phyloP scores from a whole-genome alignment of 2,888 invertebrate species.

The Drosophila nigritarsus region DNA sequence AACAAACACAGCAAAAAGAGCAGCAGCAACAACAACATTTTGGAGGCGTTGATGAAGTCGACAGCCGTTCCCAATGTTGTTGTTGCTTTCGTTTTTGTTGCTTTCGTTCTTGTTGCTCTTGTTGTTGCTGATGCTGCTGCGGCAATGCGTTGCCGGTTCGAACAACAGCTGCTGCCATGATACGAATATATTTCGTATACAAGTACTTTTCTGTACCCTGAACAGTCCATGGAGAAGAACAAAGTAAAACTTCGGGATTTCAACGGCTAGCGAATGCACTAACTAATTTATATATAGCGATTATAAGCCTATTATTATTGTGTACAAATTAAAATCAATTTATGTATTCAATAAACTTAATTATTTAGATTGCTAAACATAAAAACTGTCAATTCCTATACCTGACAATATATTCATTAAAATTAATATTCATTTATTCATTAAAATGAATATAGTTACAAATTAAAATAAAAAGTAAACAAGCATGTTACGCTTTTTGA shows the following conservation, averaged over 20 bases:
- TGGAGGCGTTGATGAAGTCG: constrained; percentile 70
- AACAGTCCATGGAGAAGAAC: constrained; percentile 48
- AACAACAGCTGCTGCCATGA: constrained; percentile 67
- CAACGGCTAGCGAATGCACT: constrained; percentile 35
- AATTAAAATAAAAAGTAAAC: neutral
- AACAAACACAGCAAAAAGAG: constrained; percentile 53
- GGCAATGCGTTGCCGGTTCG: constrained; percentile 46
- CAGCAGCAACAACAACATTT: constrained; percentile 45
- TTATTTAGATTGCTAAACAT: neutral
- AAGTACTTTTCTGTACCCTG: constrained; percentile 56
- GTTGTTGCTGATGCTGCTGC: constrained; percentile 7
- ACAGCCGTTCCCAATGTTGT: constrained; percentile 42
- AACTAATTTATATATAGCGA: neutral
- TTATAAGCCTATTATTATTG: neutral
- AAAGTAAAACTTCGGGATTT: constrained; percentile 23
- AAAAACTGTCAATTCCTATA: neutral
- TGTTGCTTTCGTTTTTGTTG: constrained; percentile 11
- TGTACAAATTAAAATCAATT: neutral
- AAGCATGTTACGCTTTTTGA: neutral
- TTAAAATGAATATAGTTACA: neutral
- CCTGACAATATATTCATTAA: neutral
- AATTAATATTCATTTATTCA: neutral
- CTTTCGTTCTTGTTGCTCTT: constrained; percentile 16
- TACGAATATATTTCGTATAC: constrained; percentile 51
- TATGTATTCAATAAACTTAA: neutral